Evolutionary conservation across 2,797 vertebrate species (phyloP), one percentile per base, ranked within the genome.

Genomic region (Rhyacichthys aspro): DNA sequence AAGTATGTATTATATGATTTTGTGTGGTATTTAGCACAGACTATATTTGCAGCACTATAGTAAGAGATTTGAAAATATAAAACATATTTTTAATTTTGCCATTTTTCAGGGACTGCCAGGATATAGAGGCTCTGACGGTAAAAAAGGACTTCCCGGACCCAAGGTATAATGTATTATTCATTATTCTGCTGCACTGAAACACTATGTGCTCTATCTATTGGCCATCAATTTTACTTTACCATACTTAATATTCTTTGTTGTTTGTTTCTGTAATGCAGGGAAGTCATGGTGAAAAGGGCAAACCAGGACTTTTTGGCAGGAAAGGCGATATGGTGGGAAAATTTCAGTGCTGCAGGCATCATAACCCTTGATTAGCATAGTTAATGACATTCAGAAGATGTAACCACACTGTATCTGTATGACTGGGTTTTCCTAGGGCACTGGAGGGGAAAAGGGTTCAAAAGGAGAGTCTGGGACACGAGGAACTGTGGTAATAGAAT

Each of bases 71-170:
- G 23, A 28, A 28, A 28, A 6, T 28, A 28, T 28, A 18, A 36
- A 16, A n/a, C 0, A 50, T 33, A 50, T 12, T 38, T 14, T 41
- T 23, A 28, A 11, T 23, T 1, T 9, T 52, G 11, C n/a, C n/a
- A n/a, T 12, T 9, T 76, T 71, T 56, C 38, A 94, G 93, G 90
- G 88, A 72, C 75, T 84, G 10, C 78, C 77, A 18, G 92, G 92
- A 17, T 62, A 67, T 17, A 78, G 14, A 68, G 92, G 92, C 8
- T 15, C 23, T 66, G 46, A 56, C 32, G 92, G 91, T 10, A 81
- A 77, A 73, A 1, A 46, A 58, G 93, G 92, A 73, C 62, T 3
- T 7, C 39, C 32, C 54, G 93, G 93, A 63, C 17, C 28, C 64
- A 93, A 92, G 88, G 93, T 93, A 15, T 45, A 47, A 53, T 55